Conservation (phyloP, 1,140 invertebrate species). For the Drosophila mauritiana region DNA sequence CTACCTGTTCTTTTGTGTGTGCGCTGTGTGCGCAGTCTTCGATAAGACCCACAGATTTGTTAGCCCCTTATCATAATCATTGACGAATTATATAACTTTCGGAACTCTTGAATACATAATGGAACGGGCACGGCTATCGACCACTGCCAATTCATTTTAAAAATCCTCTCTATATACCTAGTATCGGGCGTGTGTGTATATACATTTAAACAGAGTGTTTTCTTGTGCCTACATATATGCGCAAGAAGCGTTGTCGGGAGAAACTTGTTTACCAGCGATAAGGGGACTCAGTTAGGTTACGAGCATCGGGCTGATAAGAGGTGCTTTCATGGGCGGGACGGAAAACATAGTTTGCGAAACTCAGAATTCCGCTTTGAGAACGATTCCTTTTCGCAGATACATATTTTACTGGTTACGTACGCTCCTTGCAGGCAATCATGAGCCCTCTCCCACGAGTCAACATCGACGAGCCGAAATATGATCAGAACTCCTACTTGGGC, state of each 20-base stretch:
- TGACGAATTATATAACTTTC: slow-evolving; percentile 57
- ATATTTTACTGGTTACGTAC: slow-evolving; percentile 7
- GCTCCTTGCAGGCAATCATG: slow-evolving; percentile 47
- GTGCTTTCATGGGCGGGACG: not conserved
- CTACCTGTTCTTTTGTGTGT: slow-evolving; percentile 69
- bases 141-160: not conserved
- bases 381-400: not conserved
- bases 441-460: slow-evolving; percentile 86
- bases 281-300: slow-evolving; percentile 52
- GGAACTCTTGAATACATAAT: slow-evolving; percentile 31
- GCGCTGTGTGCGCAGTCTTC: slow-evolving; percentile 19
- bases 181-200: slow-evolving; percentile 1
- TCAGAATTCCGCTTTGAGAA: not conserved
- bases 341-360: not conserved
- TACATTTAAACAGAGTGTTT: slow-evolving; percentile 5
- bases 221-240: slow-evolving; percentile 20
- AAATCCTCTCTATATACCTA: slow-evolving; percentile 10
- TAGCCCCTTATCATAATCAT: slow-evolving; percentile 26
- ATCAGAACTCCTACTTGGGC: slow-evolving; percentile 94
- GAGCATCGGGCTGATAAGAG: slow-evolving; percentile 39
- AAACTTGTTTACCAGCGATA: slow-evolving; percentile 66
- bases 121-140: slow-evolving; percentile 7
- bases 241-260: slow-evolving; percentile 23
- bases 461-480: slow-evolving; percentile 93
- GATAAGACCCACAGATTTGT: slow-evolving; percentile 65